Percentiles rank a stretch among this genome's conserved stretches.
Conservation (phyloP, 2,113 vertebrate species). For the Puffinus mauretanicus region DNA sequence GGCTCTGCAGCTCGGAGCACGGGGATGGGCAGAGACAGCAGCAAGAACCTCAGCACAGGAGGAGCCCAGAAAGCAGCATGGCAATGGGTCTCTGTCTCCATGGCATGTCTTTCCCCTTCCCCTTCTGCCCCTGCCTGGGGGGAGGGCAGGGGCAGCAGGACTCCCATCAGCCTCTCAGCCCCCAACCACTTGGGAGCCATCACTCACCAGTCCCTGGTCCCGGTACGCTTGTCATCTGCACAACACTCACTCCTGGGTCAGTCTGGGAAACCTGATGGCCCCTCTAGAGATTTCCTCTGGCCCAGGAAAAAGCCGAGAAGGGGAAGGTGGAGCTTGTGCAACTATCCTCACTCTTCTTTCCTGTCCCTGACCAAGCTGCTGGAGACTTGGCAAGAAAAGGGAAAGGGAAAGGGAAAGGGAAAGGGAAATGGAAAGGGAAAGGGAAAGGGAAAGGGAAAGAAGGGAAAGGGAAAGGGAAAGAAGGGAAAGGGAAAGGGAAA, state of each 20-base stretch:
- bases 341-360: not conserved
- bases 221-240: accelerated
- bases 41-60: not conserved
- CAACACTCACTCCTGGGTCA: not conserved
- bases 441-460: not conserved
- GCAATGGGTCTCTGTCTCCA: not conserved
- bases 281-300: not conserved
- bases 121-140: not conserved
- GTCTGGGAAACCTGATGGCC: not conserved
- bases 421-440: not conserved
- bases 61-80: not conserved
- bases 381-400: not conserved
- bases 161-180: too few species aligned
- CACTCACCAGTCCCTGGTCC: not conserved
- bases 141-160: not conserved
- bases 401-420: not conserved
- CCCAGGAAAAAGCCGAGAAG: not conserved
- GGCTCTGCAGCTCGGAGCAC: not conserved
- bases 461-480: too few species aligned
- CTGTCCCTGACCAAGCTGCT: not conserved
- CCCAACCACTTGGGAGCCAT: not conserved
- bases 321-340: not conserved
- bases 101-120: not conserved
- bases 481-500: not conserved
- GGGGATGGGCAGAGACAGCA: not conserved